Percentiles rank a stretch among this genome's conserved stretches.
phyloP scores from a whole-genome alignment of 2,888 invertebrate species.

The Creontiades dilutus region DNA sequence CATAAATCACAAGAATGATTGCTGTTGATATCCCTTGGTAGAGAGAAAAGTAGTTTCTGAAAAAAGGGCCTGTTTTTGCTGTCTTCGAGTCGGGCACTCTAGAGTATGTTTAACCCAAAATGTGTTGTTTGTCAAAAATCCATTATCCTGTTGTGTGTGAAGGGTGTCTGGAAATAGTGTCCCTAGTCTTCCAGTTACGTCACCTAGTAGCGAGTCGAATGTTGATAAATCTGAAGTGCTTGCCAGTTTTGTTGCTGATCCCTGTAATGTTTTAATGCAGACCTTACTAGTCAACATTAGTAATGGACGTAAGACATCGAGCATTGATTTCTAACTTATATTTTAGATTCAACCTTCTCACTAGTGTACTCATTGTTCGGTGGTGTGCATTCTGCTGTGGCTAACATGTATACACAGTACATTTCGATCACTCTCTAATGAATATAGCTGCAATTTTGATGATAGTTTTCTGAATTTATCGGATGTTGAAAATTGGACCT shows the following conservation, averaged over 20 bases:
- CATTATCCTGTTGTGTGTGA: not conserved
- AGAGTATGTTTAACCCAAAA: not conserved
- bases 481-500: not conserved
- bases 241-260: not conserved
- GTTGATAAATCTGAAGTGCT: not conserved
- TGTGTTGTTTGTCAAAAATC: not conserved
- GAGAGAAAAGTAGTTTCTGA: not conserved
- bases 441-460: not conserved
- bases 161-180: no score
- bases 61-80: not conserved
- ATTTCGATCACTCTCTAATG: not conserved
- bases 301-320: not conserved
- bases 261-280: not conserved
- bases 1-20: not conserved
- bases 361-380: slow-evolving; percentile 47
- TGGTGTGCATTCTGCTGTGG: not conserved
- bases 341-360: not conserved
- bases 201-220: not conserved
- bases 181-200: not conserved
- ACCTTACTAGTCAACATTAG: not conserved
- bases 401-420: not conserved
- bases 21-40: not conserved
- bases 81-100: not conserved
- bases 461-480: not conserved
- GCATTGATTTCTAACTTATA: slow-evolving; percentile 32